phyloP scores from a whole-genome alignment of 1,140 invertebrate genomes.

The Diabrotica virgifera region DNA sequence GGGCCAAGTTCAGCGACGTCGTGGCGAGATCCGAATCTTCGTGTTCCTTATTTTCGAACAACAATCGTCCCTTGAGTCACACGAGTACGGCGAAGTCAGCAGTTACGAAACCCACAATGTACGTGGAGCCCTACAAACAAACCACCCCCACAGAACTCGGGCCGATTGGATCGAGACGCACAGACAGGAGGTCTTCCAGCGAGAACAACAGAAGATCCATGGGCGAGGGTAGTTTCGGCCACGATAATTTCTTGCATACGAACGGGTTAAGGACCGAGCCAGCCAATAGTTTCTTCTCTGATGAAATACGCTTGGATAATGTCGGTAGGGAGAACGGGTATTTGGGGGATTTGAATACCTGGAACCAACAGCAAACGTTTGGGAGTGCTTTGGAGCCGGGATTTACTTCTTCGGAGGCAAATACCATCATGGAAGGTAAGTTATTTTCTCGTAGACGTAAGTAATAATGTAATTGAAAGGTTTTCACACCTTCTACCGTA shows the following conservation, averaged over 20 bases:
- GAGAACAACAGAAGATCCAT: constrained; percentile 27
- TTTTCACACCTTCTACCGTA: too few relatives aligned
- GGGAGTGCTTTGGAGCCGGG: constrained; percentile 2
- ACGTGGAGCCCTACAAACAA: constrained; percentile 46
- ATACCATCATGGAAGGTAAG: constrained; percentile 9
- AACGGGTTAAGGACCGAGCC: constrained; percentile 7
- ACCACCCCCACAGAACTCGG: constrained; percentile 37
- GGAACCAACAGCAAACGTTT: constrained; percentile 15
- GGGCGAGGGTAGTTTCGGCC: constrained; percentile 7
- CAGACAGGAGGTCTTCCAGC: constrained; percentile 24
- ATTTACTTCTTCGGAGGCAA: background rate
- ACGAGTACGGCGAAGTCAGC: constrained; percentile 16
- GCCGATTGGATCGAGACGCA: constrained; percentile 43
- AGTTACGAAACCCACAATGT: constrained; percentile 40
- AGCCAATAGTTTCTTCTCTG: constrained; percentile 22
- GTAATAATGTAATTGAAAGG: too few relatives aligned
- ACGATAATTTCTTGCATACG: constrained; percentile 4
- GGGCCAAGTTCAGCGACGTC: constrained; percentile 58
- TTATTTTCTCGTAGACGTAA: background rate
- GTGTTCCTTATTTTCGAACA: background rate
- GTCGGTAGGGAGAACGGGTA: constrained; percentile 11
- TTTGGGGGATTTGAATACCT: constrained; percentile 9
- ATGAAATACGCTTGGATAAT: constrained; percentile 12
- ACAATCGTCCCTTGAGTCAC: constrained; percentile 23
- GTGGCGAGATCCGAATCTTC: constrained; percentile 49